These are phyloP conservation scores for Moxostoma hubbsi DNA, from an alignment of 2,797 vertebrate species.

Conservation along the genomic window DNA sequence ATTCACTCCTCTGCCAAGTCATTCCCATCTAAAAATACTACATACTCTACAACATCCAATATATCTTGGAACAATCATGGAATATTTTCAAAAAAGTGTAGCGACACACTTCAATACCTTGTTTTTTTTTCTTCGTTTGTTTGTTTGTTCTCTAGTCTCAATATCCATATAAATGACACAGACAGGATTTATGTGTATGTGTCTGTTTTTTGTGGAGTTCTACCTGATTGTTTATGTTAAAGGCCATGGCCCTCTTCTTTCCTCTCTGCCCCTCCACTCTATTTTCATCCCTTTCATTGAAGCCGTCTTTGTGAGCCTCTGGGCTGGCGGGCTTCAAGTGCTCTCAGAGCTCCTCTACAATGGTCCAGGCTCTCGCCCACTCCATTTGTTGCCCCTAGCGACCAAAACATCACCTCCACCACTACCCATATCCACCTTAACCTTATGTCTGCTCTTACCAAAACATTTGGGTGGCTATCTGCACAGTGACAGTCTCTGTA, in stretches of 20 bases:
- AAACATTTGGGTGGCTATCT: constrained; percentile 90
- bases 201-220: constrained; percentile 14
- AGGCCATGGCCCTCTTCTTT: constrained; percentile 40
- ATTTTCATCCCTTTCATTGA: constrained; percentile 76
- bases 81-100: constrained; percentile 79
- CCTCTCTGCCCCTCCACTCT: constrained; percentile 62
- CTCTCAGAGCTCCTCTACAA: constrained; percentile 92
- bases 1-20: constrained; percentile 7
- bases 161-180: constrained; percentile 49
- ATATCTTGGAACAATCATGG: not conserved
- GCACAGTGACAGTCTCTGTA: constrained; percentile 83
- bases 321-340: constrained; percentile 85
- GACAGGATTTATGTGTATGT: constrained; percentile 31
- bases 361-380: constrained; percentile 90
- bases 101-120: constrained; percentile 39
- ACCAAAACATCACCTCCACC: constrained; percentile 78
- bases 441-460: constrained; percentile 82
- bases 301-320: constrained; percentile 77
- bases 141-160: constrained; percentile 44
- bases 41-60: not conserved
- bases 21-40: not conserved
- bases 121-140: not conserved
- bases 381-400: constrained; percentile 99
- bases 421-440: constrained; percentile 64
- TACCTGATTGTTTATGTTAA: constrained; percentile 39